phyloP scores from a whole-genome alignment of 2,888 invertebrate species.

The Calephelis perditalis region DNA sequence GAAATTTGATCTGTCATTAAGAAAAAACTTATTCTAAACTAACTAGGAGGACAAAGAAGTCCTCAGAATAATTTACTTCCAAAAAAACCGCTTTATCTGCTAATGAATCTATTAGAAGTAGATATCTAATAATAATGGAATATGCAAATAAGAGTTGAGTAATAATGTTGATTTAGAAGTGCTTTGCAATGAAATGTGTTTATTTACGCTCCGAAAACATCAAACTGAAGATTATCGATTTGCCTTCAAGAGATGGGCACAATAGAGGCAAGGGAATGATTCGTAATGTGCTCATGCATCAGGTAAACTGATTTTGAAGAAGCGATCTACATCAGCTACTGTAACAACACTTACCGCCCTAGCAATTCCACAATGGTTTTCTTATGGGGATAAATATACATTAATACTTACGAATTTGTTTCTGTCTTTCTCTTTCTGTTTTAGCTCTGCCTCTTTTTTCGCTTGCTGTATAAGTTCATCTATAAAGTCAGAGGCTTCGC shows the following conservation, averaged over 20 bases:
- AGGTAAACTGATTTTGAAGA: slow-evolving; percentile 47
- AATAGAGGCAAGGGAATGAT: neutral
- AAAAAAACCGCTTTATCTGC: too few species aligned
- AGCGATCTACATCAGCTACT: slow-evolving; percentile 60
- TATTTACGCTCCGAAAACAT: neutral
- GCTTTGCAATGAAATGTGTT: neutral
- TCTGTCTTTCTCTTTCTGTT: slow-evolving; percentile 78
- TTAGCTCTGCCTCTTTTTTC: slow-evolving; percentile 77
- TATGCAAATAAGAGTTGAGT: too few species aligned
- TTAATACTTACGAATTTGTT: slow-evolving; percentile 77
- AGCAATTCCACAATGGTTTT: slow-evolving; percentile 59
- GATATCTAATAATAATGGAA: too few species aligned
- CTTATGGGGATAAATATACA: slow-evolving; percentile 68
- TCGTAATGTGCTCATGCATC: slow-evolving; percentile 29
- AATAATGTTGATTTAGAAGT: neutral
- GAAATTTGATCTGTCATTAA: too few species aligned
- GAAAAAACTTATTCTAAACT: too few species aligned
- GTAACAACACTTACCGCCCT: slow-evolving; percentile 73
- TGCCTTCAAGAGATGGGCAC: slow-evolving; percentile 13
- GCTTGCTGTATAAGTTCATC: slow-evolving; percentile 80
- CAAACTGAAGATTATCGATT: slow-evolving; percentile 23
- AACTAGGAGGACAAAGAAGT: too few species aligned
- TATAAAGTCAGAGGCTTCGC: slow-evolving; percentile 77
- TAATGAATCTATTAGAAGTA: too few species aligned
- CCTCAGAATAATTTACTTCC: too few species aligned